Conservation (phyloP, 2,113 vertebrate species). For the Neoarius graeffei region DNA sequence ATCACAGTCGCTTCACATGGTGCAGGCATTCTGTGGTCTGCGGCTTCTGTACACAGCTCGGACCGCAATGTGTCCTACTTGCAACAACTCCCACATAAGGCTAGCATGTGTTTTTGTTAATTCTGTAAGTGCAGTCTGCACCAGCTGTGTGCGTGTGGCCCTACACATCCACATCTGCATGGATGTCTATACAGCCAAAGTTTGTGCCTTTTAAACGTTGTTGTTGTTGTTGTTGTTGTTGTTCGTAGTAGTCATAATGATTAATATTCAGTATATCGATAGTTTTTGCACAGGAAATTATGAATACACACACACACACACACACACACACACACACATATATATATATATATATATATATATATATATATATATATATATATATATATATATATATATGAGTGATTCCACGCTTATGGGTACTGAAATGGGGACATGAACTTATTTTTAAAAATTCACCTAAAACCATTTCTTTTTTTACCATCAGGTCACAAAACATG, state of each 20-base stretch:
- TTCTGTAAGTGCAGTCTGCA: not conserved
- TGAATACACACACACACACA: too few relatives aligned
- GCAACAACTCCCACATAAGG: conserved; percentile 25
- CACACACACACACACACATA: too few relatives aligned
- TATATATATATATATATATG: too few relatives aligned
- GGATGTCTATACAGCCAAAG: not conserved
- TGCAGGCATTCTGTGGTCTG: conserved; percentile 40
- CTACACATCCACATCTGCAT: conserved; percentile 20
- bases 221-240: not conserved
- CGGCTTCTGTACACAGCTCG: conserved; percentile 38
- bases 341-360: too few relatives aligned
- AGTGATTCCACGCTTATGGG: too few relatives aligned
- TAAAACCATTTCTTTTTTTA: too few relatives aligned
- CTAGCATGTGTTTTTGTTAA: conserved; percentile 31
- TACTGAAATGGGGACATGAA: too few relatives aligned
- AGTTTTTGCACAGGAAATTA: not conserved
- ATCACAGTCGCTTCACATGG: conserved; percentile 33
- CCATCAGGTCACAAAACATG: too few relatives aligned
- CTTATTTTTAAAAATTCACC: too few relatives aligned
- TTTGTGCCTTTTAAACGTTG: not conserved
- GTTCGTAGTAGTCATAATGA: not conserved
- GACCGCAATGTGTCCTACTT: conserved; percentile 31
- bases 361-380: too few relatives aligned
- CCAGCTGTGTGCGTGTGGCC: conserved; percentile 19
- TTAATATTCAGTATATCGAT: not conserved